Conservation (phyloP, 2,113 vertebrate genomes). For the Lanius collurio region DNA sequence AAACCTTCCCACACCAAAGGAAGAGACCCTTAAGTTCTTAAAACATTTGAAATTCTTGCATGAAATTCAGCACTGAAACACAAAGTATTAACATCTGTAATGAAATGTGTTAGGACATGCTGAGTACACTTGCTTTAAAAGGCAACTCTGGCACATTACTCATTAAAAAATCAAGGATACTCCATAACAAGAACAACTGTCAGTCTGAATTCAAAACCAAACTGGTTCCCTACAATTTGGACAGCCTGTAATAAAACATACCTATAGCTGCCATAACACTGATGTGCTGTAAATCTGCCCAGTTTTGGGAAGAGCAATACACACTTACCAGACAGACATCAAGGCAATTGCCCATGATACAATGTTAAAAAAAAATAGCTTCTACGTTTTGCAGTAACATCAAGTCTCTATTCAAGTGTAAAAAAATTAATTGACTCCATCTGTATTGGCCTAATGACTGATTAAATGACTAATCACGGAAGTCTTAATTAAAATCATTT, state of each 20-base stretch:
- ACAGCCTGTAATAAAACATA: neutral
- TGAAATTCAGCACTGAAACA: neutral
- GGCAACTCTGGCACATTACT: neutral
- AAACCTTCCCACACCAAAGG: neutral
- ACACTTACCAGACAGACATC: neutral
- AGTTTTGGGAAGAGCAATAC: neutral
- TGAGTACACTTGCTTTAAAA: neutral
- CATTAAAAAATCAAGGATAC: neutral
- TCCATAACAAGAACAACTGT: neutral
- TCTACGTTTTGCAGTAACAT: slow-evolving; percentile 34
- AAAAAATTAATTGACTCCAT: slow-evolving; percentile 73
- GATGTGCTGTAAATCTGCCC: neutral
- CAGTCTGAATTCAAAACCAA: neutral
- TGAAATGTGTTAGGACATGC: neutral
- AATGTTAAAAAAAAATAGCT: slow-evolving; percentile 6
- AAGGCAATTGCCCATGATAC: neutral
- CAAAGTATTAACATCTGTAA: neutral
- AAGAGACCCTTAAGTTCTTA: neutral
- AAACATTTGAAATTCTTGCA: neutral
- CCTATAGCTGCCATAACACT: neutral
- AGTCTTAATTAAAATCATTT: slow-evolving; percentile 78
- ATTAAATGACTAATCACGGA: slow-evolving; percentile 78
- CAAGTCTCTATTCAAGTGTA: slow-evolving; percentile 70
- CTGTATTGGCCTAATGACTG: slow-evolving; percentile 77
- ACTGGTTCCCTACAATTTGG: neutral